These are phyloP conservation scores for Erebia ligea DNA, from an alignment of 2,888 invertebrate genomes.

Conservation along the genomic window DNA sequence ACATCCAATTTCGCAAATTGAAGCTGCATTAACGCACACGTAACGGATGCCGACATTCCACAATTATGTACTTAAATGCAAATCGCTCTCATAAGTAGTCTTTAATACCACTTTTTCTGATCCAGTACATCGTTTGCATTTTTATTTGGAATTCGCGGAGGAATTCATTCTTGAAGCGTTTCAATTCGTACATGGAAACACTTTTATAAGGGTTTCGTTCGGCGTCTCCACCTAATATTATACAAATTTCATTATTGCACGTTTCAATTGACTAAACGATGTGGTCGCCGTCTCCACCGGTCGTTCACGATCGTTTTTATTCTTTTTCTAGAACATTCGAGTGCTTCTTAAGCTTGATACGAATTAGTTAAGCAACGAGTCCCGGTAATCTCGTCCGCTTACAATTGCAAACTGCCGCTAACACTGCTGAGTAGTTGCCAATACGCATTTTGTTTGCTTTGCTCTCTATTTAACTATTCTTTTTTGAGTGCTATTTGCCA, in stretches of 20 bases:
- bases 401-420: conserved; percentile 71
- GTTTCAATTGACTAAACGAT: conserved; percentile 62
- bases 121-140: conserved; percentile 66
- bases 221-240: conserved; percentile 55
- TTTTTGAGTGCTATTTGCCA: conserved; percentile 35
- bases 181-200: conserved; percentile 64
- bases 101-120: conserved; percentile 51
- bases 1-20: conserved; percentile 67
- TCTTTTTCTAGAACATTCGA: conserved; percentile 54
- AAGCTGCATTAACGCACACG: conserved; percentile 56
- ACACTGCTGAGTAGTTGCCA: conserved; percentile 65
- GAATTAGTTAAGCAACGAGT: conserved; percentile 74
- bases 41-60: conserved; percentile 55
- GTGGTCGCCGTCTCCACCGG: conserved; percentile 47
- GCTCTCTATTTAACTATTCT: conserved; percentile 59
- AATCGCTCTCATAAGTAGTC: conserved; percentile 59
- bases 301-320: conserved; percentile 57
- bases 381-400: conserved; percentile 67
- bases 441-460: conserved; percentile 62
- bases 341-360: conserved; percentile 63
- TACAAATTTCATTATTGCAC: conserved; percentile 64
- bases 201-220: conserved; percentile 58
- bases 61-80: conserved; percentile 65
- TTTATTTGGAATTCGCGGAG: conserved; percentile 61
- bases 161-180: conserved; percentile 53